Evolutionary conservation across 2,113 vertebrate genomes (phyloP), one percentile per base, ranked within the genome.

Genomic region (Ptilonorhynchus violaceus): DNA sequence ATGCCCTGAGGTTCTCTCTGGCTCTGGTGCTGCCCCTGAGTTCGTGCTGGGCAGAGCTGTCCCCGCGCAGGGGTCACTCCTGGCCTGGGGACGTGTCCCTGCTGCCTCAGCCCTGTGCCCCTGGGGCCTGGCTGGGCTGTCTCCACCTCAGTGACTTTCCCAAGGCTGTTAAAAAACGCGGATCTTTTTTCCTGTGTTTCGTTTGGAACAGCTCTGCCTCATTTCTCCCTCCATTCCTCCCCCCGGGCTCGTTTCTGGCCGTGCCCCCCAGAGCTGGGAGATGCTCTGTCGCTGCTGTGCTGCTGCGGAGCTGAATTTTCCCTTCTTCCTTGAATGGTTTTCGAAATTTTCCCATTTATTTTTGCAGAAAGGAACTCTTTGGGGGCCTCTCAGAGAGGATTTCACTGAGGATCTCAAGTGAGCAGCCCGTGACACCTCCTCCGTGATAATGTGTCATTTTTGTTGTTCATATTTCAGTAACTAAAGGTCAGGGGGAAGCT

Each of bases 401-500:
- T 78, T 86, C 59, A 7, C 53, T 27, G 50, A 37, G 31, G 27
- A 17, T 73, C 60, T 69, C 67, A 88, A 64, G n/a, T 41, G 33
- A 83, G 37, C 6, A 3, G 67, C 59, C 58, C 1, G 0, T 76
- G 74, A 62, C 47, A 15, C 41, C 47, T 72, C 63, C 35, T 50
- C 52, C 3, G 1, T 1, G 5, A 37, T 25, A 74, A 85, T 3
- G 5, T 17, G n/a, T 77, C 25, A 0, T 18, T 88, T 30, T 64
- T 90, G 25, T 93, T 86, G 46, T 56, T 85, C 31, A 7, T 79
- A 27, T 85, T 90, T 88, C 79, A 37, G 15, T 79, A 90, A 41
- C 22, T 82, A 85, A 93, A 96, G 92, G 95, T 95, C 91, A 92
- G 25, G 42, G 2, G 6, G 66, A 81, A 93, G 62, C 90, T 62